Evolutionary conservation across 2,113 vertebrate species (phyloP).

Genomic region (Bubalus kerabau): DNA sequence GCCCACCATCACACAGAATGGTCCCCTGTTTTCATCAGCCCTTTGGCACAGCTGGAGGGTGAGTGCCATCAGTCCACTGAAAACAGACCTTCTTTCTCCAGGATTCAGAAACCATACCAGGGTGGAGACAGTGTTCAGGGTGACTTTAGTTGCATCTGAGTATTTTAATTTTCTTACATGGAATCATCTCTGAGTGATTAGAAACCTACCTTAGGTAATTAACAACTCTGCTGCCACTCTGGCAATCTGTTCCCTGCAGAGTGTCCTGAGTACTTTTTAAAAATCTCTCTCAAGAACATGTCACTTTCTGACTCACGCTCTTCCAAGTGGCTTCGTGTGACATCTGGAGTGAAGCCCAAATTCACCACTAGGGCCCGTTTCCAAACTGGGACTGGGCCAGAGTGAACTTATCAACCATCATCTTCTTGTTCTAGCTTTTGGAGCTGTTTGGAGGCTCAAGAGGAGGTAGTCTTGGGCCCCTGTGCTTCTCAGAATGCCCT

Average conservation of each 20-base stretch:
- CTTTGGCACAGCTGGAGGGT: neutral
- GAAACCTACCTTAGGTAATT: neutral
- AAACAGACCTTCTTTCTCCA: neutral
- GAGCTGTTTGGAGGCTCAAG: neutral
- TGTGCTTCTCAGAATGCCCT: neutral
- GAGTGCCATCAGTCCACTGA: neutral
- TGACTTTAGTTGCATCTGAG: neutral
- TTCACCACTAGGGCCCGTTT: neutral
- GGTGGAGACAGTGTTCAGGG: neutral
- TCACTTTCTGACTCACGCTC: neutral
- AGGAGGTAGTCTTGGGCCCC: neutral
- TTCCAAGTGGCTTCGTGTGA: neutral
- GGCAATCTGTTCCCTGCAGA: neutral
- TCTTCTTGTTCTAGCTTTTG: neutral
- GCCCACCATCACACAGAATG: neutral
- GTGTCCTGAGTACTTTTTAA: neutral
- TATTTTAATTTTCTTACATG: neutral
- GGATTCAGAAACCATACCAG: neutral
- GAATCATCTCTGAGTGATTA: neutral
- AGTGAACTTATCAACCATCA: neutral
- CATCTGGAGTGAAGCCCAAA: neutral
- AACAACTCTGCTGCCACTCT: neutral
- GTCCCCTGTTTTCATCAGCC: neutral
- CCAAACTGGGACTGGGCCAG: neutral
- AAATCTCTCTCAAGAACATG: neutral